Evolutionary conservation across 2,797 vertebrate genomes (phyloP), one percentile per base, ranked within the genome.

Genomic region (Scomberomorus guttatus): DNA sequence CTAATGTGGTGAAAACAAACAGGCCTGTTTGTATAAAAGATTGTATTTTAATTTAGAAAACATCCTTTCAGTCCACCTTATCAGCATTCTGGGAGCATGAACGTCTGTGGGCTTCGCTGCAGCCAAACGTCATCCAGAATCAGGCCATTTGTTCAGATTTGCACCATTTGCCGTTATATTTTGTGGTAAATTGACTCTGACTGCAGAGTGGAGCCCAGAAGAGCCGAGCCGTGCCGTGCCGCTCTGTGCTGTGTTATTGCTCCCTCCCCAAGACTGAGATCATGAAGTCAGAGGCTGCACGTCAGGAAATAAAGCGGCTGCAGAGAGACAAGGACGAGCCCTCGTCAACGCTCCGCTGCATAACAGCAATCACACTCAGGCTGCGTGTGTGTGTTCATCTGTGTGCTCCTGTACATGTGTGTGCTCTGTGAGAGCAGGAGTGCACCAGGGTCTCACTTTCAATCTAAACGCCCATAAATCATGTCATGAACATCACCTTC

Each of bases 391-490:
- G 15, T 68, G 77, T 56, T 1, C 39, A 32, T 65, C 71, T 60
- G 27, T 58, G 72, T 77, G 65, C 4, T 24, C 2, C 3, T 66
- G 37, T 54, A n/a, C 10, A 17, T 39, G 66, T 69, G 68, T 82
- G 82, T 75, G 67, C 32, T 50, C 12, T 44, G 54, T 61, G 82
- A 46, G 13, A 57, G 64, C 32, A 1, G 39, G 69, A 1, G 25
- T 51, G 17, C 34, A 37, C 8, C 34, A 20, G n/a, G n/a, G 24
- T 17, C 17, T 77, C 73, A 77, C 78, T 66, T 60, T 80, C 74
- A 83, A 66, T 87, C 87, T 69, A 57, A 79, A 87, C 0, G 10
- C 2, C 34, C 82, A 83, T 89, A 85, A 81, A 88, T 89, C 85
- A 87, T 52, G 76, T 79, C 14, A 22, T 6, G 17, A 55, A 10